Evolutionary conservation across 2,797 vertebrate genomes (phyloP), one percentile per base, ranked within the genome.

Genomic region (Bradypus variegatus): DNA sequence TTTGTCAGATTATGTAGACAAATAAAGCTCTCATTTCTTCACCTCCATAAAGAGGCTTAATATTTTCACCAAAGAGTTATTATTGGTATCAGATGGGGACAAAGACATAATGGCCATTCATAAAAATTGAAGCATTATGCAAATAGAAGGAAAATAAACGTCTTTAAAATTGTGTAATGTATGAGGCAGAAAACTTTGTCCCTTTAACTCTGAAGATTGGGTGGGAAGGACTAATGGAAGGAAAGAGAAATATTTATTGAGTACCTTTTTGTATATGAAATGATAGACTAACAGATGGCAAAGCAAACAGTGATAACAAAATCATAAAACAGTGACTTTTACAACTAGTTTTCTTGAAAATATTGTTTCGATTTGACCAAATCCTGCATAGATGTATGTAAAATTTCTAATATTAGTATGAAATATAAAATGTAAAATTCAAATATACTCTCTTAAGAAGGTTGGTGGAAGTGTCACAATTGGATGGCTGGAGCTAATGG

Each of bases 371-470:
- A 82, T 67, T n/a, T 72, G 23, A 77, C 7, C 25, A 85, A 85
- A 23, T 69, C n/a, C 73, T 45, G 5, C 9, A 36, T 21, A 36
- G 58, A 64, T 33, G 7, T 72, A 53, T 69, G 15, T 38, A 75
- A 75, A 87, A 83, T 27, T 64, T 33, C 14, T 78, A 55, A 73
- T 41, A 48, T 13, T 89, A 33, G 10, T 64, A 6, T 72, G 25
- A 80, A 84, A 83, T 91, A 85, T 18, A n/a, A 93, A 89, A 67
- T 50, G 2, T 27, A 72, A 84, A 91, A 58, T 86, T 91, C 16
- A 86, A 93, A 91, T 67, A 90, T 6, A 36, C 11, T 73, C 0
- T 53, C 5, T 75, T 87, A 8, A 27, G 23, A 86, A 85, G 77
- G 38, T n/a, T 85, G 45, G 41, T 58, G 53, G 27, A 88, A 73